Base-by-base conservation (phyloP, 2,888 invertebrate genomes). In the Holacanthella duospinosa region DNA sequence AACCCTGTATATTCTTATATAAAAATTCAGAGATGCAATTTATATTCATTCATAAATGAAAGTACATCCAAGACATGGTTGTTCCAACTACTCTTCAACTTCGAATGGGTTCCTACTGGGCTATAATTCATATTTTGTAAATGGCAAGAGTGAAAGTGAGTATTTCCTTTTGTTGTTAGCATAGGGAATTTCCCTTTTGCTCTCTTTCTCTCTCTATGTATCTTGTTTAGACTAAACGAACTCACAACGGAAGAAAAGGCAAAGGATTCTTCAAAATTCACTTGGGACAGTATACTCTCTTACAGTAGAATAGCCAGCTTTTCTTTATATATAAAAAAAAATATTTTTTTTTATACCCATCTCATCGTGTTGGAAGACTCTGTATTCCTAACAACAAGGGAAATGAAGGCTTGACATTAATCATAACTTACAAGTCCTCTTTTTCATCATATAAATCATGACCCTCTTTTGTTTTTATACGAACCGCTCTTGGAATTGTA, bases 361-460 rank as follows among this genome's bases (percentile, higher is more conserved):
- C 53, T 29, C n/a, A 27, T 26, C 25, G 48, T 53, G 27, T 36
- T 16, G 16, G 9, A 16, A 36, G 36, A 16, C 36, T 54, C 54
- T 54, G 55, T 59, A 53, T 54, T 60, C 54, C 53, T 29, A 58
- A 44, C 24, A 4, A 26, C 56, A n/a, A 26, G 62, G 60, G 59
- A 56, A 61, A 67, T 65, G 65, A 67, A 67, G 61, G 62, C 65
- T 63, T 67, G 67, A 67, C 64, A 67, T 67, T 67, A 67, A 67
- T 67, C 67, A 67, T 67, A 67, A 65, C 64, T 64, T 65, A 63
- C 61, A 63, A 64, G 66, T 63, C 62, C 60, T 60, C 56, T 60
- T 64, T 67, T 67, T 67, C 67, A 65, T 67, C 64, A 63, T 65
- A 67, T 67, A 67, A 67, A 67, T 67, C 67, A 67, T 63, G 48